phyloP scores from a whole-genome alignment of 2,888 invertebrate species.

The Ectemnius cavifrons region DNA sequence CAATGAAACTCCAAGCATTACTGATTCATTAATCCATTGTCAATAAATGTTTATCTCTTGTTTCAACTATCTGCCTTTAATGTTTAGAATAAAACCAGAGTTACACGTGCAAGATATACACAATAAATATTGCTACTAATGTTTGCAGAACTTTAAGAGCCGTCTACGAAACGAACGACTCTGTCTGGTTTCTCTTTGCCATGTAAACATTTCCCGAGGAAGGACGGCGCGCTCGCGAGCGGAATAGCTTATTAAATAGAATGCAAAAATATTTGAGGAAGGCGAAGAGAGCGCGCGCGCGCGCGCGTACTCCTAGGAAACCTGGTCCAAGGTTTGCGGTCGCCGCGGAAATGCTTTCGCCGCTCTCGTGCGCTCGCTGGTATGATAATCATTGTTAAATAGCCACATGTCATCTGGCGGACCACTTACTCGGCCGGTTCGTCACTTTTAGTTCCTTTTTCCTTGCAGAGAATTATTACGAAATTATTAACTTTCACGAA shows the following conservation, averaged over 20 bases:
- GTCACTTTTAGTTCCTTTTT: too few relatives aligned
- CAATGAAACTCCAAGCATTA: too few relatives aligned
- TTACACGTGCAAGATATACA: too few relatives aligned
- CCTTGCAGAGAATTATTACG: too few relatives aligned
- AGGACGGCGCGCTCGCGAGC: not conserved
- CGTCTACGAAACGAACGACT: not conserved
- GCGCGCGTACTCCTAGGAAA: not conserved
- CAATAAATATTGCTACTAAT: too few relatives aligned
- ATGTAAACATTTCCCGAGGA: constrained; percentile 41
- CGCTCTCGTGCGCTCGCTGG: constrained; percentile 5
- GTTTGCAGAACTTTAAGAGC: too few relatives aligned
- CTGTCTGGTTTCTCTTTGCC: constrained; percentile 26
- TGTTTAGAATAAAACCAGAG: too few relatives aligned
- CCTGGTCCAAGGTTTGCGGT: constrained; percentile 3
- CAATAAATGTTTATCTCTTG: too few relatives aligned
- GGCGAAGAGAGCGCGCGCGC: constrained; percentile 15
- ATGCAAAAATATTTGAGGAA: constrained; percentile 45
- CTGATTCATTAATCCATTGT: too few relatives aligned
- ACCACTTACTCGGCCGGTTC: not conserved
- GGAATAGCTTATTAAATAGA: constrained; percentile 37
- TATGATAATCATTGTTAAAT: constrained; percentile 24
- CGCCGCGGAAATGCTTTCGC: constrained; percentile 35
- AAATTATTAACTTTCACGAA: too few relatives aligned
- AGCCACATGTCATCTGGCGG: not conserved
- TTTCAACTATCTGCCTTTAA: too few relatives aligned